phyloP scores from a whole-genome alignment of 30 jellyfish, hydroid and myxozoan species.

The Pseudorhiza aurosa region DNA sequence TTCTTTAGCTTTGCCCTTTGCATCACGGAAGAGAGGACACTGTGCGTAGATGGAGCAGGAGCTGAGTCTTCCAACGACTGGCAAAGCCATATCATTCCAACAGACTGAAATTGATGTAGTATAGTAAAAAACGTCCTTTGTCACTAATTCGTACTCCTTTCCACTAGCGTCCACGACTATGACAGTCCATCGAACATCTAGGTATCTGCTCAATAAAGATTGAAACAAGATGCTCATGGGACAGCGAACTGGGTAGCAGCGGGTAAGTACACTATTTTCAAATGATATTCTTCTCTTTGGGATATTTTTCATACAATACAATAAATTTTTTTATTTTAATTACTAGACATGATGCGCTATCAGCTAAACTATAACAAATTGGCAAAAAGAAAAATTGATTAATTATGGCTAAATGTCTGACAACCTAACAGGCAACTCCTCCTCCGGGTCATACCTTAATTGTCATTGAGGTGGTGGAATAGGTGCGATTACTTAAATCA shows the following conservation, averaged over 20 bases:
- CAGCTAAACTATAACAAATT: too few species aligned
- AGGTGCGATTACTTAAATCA: too few species aligned
- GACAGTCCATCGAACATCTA: constrained; percentile 33
- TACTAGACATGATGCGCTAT: too few species aligned
- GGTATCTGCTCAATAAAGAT: constrained; percentile 3
- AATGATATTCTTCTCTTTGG: too few species aligned
- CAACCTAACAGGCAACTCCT: too few species aligned
- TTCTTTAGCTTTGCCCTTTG: neutral
- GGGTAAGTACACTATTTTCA: too few species aligned
- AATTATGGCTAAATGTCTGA: too few species aligned
- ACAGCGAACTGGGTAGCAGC: too few species aligned
- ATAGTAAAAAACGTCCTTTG: constrained; percentile 15
- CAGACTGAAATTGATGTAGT: constrained; percentile 44
- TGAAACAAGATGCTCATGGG: neutral
- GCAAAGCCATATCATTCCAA: constrained; percentile 39
- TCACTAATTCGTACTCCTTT: neutral
- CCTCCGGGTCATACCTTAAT: too few species aligned
- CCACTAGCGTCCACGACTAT: constrained; percentile 6
- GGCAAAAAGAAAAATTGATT: too few species aligned
- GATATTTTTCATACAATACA: neutral
- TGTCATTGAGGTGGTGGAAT: too few species aligned
- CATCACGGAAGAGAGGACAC: constrained; percentile 24
- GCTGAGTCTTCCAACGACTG: constrained; percentile 30
- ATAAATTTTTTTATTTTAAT: too few species aligned
- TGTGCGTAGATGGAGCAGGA: constrained; percentile 21